phyloP scores from a whole-genome alignment of 2,113 vertebrate species.

The Meriones unguiculatus region DNA sequence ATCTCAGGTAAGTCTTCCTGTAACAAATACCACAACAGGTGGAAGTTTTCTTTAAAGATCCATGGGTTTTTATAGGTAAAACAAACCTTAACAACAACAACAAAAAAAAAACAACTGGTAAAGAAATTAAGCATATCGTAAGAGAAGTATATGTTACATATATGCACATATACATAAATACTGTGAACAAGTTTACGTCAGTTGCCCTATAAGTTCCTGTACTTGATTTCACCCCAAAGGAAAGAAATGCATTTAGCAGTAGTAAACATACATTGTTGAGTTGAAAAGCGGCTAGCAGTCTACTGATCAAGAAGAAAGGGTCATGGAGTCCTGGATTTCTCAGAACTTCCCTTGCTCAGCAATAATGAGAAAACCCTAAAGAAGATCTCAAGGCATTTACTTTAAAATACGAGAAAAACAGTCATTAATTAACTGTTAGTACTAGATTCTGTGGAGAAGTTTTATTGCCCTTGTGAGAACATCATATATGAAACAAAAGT shows the following conservation, averaged over 20 bases:
- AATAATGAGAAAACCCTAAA: background rate
- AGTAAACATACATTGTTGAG: background rate
- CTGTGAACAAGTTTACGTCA: slow-evolving; percentile 7
- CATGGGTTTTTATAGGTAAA: slow-evolving; percentile 39
- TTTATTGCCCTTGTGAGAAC: slow-evolving; percentile 6
- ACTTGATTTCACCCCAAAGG: slow-evolving; percentile 14
- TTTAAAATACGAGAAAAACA: slow-evolving; percentile 59
- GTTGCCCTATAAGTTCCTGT: background rate
- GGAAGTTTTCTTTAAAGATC: background rate
- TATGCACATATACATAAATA: background rate
- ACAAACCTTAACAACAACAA: slow-evolving; percentile 2
- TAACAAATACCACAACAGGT: background rate
- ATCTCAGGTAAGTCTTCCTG: slow-evolving; percentile 26
- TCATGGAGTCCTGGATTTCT: background rate
- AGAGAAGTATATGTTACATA: background rate
- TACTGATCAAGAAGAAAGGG: background rate
- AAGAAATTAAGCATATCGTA: slow-evolving; percentile 19
- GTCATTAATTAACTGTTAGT: background rate
- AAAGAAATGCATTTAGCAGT: slow-evolving; percentile 37
- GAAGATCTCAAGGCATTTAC: slow-evolving; percentile 16
- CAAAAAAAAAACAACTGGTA: background rate
- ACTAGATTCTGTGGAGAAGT: slow-evolving; percentile 1
- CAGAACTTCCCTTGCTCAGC: slow-evolving; percentile 25
- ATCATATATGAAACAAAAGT: slow-evolving; percentile 14
- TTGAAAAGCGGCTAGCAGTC: slow-evolving; percentile 40